Percentiles rank a stretch among this genome's conserved stretches.
Conservation (phyloP, 2,888 invertebrate genomes). For the Graphium colonna region DNA sequence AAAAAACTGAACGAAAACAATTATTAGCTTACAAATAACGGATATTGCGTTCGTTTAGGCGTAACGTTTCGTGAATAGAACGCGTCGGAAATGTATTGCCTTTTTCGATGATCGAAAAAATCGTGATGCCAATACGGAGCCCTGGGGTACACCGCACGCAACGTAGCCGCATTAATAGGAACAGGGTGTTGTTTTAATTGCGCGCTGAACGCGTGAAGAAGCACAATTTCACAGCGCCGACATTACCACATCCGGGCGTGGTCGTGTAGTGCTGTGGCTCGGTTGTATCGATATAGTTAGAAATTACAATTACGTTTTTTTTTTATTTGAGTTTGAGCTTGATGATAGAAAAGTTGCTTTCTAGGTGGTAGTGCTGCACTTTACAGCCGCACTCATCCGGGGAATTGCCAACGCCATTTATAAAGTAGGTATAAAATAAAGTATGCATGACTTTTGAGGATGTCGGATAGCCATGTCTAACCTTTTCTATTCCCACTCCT, state of each 20-base stretch:
- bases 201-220: conserved; percentile 23
- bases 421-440: no score
- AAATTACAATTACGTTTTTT: no score
- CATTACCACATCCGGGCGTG: conserved; percentile 13
- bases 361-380: no score
- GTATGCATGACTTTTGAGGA: no score
- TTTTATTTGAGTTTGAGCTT: no score
- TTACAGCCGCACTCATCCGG: no score
- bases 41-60: background rate
- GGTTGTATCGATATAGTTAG: conserved; percentile 3
- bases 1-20: background rate
- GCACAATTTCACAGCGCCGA: conserved; percentile 26
- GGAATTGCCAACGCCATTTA: no score
- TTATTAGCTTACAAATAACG: background rate
- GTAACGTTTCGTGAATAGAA: background rate
- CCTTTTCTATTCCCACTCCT: no score
- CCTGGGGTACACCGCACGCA: background rate
- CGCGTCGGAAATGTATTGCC: background rate
- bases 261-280: background rate
- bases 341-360: no score
- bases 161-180: conserved; percentile 1
- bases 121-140: background rate
- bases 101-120: background rate
- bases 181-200: conserved; percentile 18
- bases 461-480: no score